Evolutionary conservation across 1,140 invertebrate species (phyloP), one percentile per base, ranked within the genome.

Genomic region (Holotrichia oblita): DNA sequence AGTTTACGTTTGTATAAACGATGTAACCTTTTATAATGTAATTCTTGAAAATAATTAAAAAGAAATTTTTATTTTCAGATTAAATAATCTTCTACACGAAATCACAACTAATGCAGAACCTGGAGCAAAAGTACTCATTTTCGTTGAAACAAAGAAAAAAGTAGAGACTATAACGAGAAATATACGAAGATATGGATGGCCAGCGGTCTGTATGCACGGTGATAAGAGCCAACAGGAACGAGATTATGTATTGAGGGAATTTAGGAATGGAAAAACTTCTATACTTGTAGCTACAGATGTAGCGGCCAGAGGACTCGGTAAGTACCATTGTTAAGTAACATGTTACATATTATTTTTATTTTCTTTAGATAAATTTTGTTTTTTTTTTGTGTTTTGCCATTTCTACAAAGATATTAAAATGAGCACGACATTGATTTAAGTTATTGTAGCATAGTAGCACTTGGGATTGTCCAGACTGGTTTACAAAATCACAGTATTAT

Each of bases 271-370:
- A 81, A 93, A 93, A 87, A 93, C 93, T 73, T 95, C 94, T 78
- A 98, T 99, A 87, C 89, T 99, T 82, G 95, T 99, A 81, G 98
- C 98, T 84, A 99, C 98, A 81, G 98, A 99, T 90, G 98, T 99
- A 86, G 98, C 98, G 80, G 97, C 98, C 80, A 92, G 98, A 87
- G 98, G 98, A 86, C 91, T 99, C 89, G 98, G 98, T 99, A 93
- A 92, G 95, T 91, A 80, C 80, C 76, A 78, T n/a, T 17, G 24
- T 8, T 17, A 44, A 41, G n/a, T 48, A 10, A 0, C 4, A 55
- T 22, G n/a, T 17, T 42, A n/a, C 0, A 12, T 44, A 24, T n/a
- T 76, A 48, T 76, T 76, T 76, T 76, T 17, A 17, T 76, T 55
- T 76, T 12, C 34, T 22, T 44, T 76, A 76, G 24, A 76, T 76